Conservation (phyloP, 1,140 invertebrate genomes). For the Papilio polytes region DNA sequence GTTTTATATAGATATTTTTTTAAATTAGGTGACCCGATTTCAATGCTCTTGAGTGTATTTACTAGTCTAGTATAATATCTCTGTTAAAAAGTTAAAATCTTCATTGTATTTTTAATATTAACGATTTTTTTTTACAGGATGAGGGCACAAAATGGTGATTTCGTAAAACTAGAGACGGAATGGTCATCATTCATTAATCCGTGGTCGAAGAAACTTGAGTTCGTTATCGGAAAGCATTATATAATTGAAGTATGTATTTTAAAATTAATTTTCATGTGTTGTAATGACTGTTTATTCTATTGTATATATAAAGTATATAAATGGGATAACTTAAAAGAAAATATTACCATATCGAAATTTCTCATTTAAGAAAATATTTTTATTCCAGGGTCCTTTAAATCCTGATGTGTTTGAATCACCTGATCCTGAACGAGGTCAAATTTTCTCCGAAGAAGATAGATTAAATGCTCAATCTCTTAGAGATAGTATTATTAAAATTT, state of each 20-base stretch:
- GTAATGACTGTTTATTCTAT: neutral
- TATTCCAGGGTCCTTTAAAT: conserved; percentile 86
- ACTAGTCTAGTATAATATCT: too few relatives aligned
- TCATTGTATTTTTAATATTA: neutral
- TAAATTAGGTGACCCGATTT: too few relatives aligned
- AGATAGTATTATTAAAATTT: conserved; percentile 87
- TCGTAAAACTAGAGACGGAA: conserved; percentile 93
- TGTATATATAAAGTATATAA: conserved; percentile 16
- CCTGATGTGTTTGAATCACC: conserved; percentile 88
- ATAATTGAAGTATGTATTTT: conserved; percentile 87
- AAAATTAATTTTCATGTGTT: neutral
- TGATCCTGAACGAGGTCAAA: conserved; percentile 68
- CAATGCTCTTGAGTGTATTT: too few relatives aligned
- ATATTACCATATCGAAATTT: neutral
- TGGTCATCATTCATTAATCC: conserved; percentile 98
- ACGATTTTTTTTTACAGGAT: conserved; percentile 83
- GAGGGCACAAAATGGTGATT: conserved; percentile 93
- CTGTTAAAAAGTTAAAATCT: too few relatives aligned
- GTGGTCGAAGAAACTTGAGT: conserved; percentile 91
- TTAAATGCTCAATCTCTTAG: conserved; percentile 86
- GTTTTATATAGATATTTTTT: too few relatives aligned
- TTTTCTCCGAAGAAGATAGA: conserved; percentile 84
- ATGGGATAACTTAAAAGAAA: conserved; percentile 9
- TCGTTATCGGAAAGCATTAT: conserved; percentile 94
- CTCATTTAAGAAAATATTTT: neutral